Evolutionary conservation across 2,888 invertebrate genomes (phyloP), one percentile per base, ranked within the genome.

Genomic region (Microplitis deprimator): DNA sequence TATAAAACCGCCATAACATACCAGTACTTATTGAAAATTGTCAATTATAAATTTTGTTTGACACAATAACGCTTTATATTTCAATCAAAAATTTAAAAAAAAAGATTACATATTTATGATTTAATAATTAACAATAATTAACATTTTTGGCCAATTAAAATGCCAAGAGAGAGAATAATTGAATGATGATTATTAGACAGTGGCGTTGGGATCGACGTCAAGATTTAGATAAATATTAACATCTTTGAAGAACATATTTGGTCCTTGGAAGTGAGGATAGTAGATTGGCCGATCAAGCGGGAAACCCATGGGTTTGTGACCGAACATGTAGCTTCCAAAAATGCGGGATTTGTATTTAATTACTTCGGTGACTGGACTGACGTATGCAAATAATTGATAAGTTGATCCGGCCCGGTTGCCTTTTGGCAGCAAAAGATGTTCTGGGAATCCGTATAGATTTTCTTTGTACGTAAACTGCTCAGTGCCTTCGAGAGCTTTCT

Each of bases 241-340:
- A 83, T 94, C 93, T 82, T 93, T 91, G 87, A 93, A 93, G 88
- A 91, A 92, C 90, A 93, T 93, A 90, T 95, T 95, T 62, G 94
- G 92, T 17, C 93, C 93, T 81, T 91, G 91, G 91, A 93, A 94
- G 79, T 90, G 91, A 70, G 89, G 89, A 68, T 92, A 90, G 77
- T 88, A 90, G 84, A 94, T 92, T 29, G 91, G 90, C 82, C 94
- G 93, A 87, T 96, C 95, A 86, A 96, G 92, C 79, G 96, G 96
- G 91, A 93, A 96, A 74, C 94, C 95, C 84, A 93, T 91, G 68
- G 95, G 92, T 87, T 92, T 92, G 81, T 91, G 91, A 87, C 95
- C 95, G 68, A 93, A 90, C 75, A 87, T 84, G 72, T 90, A 85
- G 50, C 80, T 77, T 73, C 90, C 88, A 81, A 88, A 85, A 80